Conservation (phyloP, 2,113 vertebrate species). For the Aptenodytes forsteri region DNA sequence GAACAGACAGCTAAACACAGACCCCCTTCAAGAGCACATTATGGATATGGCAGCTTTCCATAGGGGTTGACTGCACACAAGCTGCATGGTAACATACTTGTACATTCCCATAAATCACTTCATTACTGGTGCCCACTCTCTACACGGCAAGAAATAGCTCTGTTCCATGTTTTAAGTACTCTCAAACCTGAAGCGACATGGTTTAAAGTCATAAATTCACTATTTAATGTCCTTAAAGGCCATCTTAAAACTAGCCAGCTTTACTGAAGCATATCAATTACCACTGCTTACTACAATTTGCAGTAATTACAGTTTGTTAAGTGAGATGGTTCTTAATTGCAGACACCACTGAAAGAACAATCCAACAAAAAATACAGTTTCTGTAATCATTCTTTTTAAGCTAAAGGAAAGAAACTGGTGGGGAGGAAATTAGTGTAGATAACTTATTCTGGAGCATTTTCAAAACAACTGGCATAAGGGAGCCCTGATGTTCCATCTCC, state of each 20-base stretch:
- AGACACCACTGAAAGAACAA: constrained; percentile 75
- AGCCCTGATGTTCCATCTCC: not conserved
- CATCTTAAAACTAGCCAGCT: constrained; percentile 57
- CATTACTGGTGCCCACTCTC: constrained; percentile 16
- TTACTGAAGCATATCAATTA: constrained; percentile 70
- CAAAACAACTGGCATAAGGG: not conserved
- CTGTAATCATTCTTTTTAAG: not conserved
- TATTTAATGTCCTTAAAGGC: constrained; percentile 55
- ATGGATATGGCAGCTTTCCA: not conserved
- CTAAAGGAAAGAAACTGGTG: constrained; percentile 18
- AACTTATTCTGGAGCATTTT: constrained; percentile 28
- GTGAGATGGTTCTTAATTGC: constrained; percentile 75
- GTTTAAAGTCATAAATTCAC: constrained; percentile 57
- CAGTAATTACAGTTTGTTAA: constrained; percentile 79
- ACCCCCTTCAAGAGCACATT: not conserved
- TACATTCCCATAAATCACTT: constrained; percentile 48
- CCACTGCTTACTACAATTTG: constrained; percentile 74
- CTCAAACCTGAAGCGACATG: constrained; percentile 1
- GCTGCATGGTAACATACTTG: constrained; percentile 12
- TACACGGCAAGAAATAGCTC: constrained; percentile 21
- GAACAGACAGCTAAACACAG: not conserved
- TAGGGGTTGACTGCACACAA: not conserved
- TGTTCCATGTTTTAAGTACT: constrained; percentile 47
- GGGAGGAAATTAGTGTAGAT: constrained; percentile 13
- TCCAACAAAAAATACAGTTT: constrained; percentile 63